phyloP scores from a whole-genome alignment of 2,888 invertebrate species.

The Acronicta alni region DNA sequence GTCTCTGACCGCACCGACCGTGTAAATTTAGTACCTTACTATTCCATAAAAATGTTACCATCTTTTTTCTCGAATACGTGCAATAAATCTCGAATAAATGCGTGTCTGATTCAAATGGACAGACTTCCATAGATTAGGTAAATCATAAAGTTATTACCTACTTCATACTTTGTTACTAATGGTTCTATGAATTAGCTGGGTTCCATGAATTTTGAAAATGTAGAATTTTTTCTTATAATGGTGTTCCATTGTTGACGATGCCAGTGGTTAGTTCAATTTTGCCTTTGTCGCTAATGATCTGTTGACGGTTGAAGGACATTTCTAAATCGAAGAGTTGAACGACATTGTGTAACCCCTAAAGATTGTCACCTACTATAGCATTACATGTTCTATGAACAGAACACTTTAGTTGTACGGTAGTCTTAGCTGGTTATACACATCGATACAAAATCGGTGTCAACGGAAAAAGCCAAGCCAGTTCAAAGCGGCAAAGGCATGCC shows the following conservation, averaged over 20 bases:
- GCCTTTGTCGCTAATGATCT: neutral
- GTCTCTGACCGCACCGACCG: conserved; percentile 50
- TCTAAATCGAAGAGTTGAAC: conserved; percentile 6
- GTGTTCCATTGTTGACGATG: conserved; percentile 1
- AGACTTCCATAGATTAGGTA: too few species aligned
- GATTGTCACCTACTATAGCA: conserved; percentile 1
- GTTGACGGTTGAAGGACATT: conserved; percentile 3
- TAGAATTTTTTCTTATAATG: neutral
- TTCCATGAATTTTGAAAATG: too few species aligned
- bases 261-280: neutral
- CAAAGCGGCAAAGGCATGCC: conserved; percentile 54
- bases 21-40: conserved; percentile 19
- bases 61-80: too few species aligned
- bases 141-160: too few species aligned
- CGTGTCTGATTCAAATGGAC: too few species aligned
- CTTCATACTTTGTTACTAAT: too few species aligned
- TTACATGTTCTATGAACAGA: neutral
- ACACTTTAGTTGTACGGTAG: neutral
- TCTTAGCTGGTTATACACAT: conserved; percentile 31
- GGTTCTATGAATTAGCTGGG: too few species aligned
- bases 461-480: conserved; percentile 54
- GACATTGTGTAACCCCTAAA: conserved; percentile 15
- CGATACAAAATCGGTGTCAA: conserved; percentile 51
- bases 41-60: too few species aligned
- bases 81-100: too few species aligned